These are phyloP conservation scores for Melanostigma gelatinosum DNA, from an alignment of 2,113 vertebrate genomes.

Conservation along the genomic window DNA sequence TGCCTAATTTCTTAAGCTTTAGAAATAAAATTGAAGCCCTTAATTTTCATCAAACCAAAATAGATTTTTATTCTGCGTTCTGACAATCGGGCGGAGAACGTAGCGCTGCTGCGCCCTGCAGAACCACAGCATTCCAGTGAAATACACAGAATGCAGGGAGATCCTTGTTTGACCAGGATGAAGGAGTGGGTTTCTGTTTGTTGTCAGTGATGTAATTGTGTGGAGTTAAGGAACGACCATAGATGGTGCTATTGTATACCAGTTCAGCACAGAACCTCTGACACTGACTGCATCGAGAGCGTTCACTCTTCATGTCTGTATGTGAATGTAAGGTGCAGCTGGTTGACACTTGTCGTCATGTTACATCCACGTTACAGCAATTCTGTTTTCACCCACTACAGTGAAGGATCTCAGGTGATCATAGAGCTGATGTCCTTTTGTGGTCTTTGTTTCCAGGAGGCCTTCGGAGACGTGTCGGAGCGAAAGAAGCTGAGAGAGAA, in stretches of 20 bases:
- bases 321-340: background rate
- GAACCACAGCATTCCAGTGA: background rate
- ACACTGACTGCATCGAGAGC: background rate
- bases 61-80: background rate
- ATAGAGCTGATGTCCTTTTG: background rate
- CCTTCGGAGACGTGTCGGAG: slow-evolving; percentile 93
- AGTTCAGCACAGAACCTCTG: slow-evolving; percentile 8
- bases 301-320: background rate
- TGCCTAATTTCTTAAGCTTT: background rate
- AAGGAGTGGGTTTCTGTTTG: background rate
- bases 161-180: background rate
- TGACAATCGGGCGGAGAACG: too few relatives aligned
- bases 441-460: slow-evolving; percentile 83
- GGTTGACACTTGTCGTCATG: background rate
- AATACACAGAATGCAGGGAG: background rate
- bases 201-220: background rate
- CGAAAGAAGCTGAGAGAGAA: slow-evolving; percentile 86
- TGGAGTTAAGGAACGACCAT: slow-evolving; percentile 9
- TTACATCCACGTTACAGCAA: background rate
- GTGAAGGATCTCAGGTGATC: background rate
- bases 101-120: background rate
- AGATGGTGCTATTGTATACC: slow-evolving; percentile 54
- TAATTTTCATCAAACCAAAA: background rate
- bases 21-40: background rate
- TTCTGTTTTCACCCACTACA: background rate